These are phyloP conservation scores for Leucopsar rothschildi DNA, from an alignment of 2,113 vertebrate genomes.

Conservation along the genomic window DNA sequence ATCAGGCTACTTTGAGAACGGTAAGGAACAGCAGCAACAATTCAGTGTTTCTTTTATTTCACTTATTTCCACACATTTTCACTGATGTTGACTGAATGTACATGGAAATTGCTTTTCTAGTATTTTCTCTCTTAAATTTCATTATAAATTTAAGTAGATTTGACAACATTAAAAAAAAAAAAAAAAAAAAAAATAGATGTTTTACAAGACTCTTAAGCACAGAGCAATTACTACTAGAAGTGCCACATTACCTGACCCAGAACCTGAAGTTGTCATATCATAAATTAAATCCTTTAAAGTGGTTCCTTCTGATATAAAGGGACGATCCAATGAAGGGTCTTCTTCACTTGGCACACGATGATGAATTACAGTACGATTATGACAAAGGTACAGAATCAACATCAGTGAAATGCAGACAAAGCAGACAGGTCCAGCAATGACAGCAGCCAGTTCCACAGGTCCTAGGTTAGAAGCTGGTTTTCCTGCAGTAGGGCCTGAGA, in stretches of 20 bases:
- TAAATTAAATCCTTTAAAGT: constrained; percentile 98
- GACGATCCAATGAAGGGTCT: constrained; percentile 91
- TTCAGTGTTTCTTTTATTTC: neutral
- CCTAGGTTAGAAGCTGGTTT: constrained; percentile 76
- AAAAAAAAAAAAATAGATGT: neutral
- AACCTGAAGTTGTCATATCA: constrained; percentile 97
- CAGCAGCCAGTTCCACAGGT: constrained; percentile 91
- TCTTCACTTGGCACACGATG: constrained; percentile 96
- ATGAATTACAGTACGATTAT: constrained; percentile 88
- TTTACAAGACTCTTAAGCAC: neutral
- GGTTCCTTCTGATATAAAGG: constrained; percentile 94
- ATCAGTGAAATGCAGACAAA: constrained; percentile 93
- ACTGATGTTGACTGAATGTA: neutral
- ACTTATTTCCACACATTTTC: neutral
- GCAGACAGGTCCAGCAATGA: constrained; percentile 93
- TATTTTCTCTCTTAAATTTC: neutral
- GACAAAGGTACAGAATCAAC: constrained; percentile 91
- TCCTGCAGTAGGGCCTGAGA: constrained; percentile 66
- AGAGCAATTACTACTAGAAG: neutral
- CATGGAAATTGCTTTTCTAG: neutral
- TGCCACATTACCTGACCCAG: constrained; percentile 85
- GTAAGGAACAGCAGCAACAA: neutral
- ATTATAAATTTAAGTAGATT: neutral
- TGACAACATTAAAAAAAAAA: neutral
- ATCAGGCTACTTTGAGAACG: neutral